phyloP scores from a whole-genome alignment of 2,888 invertebrate genomes.

The Cosmopolites sordidus region DNA sequence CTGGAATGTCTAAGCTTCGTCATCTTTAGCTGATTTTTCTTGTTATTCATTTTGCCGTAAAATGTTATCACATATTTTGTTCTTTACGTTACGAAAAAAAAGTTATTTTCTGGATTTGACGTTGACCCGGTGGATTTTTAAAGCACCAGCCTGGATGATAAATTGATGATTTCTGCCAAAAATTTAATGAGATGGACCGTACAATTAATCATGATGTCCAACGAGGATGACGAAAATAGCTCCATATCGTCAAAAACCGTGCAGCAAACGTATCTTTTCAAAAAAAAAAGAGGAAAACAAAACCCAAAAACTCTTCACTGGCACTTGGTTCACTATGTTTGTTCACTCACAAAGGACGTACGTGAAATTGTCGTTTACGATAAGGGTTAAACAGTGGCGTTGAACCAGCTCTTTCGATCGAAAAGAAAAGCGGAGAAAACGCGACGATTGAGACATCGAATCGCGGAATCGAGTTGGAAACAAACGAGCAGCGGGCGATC shows the following conservation, averaged over 20 bases:
- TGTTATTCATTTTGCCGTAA: conserved; percentile 15
- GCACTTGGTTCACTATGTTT: too few relatives aligned
- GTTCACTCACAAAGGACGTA: too few relatives aligned
- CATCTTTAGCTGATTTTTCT: conserved; percentile 32
- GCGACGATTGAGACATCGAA: conserved; percentile 22
- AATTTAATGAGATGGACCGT: conserved; percentile 3
- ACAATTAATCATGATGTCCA: conserved; percentile 2
- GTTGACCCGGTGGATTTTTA: too few relatives aligned
- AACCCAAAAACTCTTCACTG: too few relatives aligned
- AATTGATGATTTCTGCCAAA: conserved; percentile 3
- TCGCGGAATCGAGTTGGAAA: conserved; percentile 18
- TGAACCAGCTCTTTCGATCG: too few relatives aligned
- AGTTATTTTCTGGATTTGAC: too few relatives aligned
- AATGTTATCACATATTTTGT: too few relatives aligned
- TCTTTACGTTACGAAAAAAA: background rate
- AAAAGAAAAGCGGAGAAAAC: background rate
- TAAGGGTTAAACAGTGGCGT: too few relatives aligned
- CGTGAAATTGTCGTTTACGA: too few relatives aligned
- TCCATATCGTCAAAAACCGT: background rate
- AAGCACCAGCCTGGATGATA: background rate
- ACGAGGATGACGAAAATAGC: background rate
- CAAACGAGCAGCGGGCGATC: conserved; percentile 16
- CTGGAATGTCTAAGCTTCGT: conserved; percentile 51
- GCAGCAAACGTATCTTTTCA: too few relatives aligned
- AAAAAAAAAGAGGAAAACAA: too few relatives aligned